These are phyloP conservation scores for Saguinus imperator DNA, from an alignment of 2,113 vertebrate genomes.

Conservation along the genomic window DNA sequence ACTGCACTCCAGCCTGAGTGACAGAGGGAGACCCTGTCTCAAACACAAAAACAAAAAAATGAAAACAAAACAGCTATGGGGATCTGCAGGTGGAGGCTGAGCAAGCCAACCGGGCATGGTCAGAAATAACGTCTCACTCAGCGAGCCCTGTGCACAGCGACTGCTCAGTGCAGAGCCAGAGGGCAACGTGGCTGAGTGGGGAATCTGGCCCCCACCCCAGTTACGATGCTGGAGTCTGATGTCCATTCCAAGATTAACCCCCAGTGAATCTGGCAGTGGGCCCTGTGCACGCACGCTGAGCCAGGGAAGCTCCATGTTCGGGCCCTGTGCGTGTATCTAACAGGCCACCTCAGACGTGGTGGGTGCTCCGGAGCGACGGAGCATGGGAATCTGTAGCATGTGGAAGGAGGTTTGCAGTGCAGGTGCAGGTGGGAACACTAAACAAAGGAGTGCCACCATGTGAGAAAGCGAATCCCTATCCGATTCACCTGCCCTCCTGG, in stretches of 20 bases:
- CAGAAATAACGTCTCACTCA: background rate
- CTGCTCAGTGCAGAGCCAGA: background rate
- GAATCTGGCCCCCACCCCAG: background rate
- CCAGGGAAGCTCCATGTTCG: background rate
- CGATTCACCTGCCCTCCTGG: background rate
- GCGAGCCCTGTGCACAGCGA: background rate
- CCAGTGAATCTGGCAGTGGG: background rate
- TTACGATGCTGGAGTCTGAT: too few species aligned
- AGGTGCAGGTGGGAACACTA: background rate
- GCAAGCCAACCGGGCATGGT: background rate
- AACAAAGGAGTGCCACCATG: background rate
- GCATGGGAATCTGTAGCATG: background rate
- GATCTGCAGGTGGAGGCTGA: background rate
- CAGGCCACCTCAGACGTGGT: background rate
- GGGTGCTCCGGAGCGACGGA: background rate
- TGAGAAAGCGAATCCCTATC: background rate
- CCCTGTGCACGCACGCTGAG: background rate
- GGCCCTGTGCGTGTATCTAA: background rate
- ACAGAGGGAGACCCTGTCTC: too few species aligned
- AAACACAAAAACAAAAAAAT: too few species aligned
- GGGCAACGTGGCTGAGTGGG: background rate
- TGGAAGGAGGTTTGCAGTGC: background rate
- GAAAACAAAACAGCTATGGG: too few species aligned
- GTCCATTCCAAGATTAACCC: background rate
- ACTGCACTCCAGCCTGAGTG: too few species aligned